Percentiles rank a stretch among this genome's conserved stretches.
Conservation (phyloP, 1,140 invertebrate species). For the Trachymyrmex septentrionalis region DNA sequence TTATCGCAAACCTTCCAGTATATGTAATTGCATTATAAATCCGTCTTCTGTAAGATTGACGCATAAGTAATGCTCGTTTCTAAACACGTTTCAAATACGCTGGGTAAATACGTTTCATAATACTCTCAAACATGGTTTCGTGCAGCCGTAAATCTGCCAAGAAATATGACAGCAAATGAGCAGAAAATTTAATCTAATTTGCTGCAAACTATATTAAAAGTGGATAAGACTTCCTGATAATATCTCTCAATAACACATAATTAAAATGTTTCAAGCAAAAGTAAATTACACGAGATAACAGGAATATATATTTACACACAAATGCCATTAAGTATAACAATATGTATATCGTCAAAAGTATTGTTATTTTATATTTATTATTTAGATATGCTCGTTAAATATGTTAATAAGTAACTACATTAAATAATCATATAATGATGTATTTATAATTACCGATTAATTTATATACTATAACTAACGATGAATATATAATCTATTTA, state of each 20-base stretch:
- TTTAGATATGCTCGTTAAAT: neutral
- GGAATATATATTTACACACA: neutral
- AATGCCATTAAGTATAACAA: neutral
- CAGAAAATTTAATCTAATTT: conserved; percentile 2
- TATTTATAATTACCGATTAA: neutral
- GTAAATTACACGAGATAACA: neutral
- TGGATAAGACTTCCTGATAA: neutral
- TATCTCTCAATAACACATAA: neutral
- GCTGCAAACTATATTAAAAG: neutral
- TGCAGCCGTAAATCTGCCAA: conserved; percentile 10
- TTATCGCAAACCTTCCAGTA: conserved; percentile 25
- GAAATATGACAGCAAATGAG: conserved; percentile 4
- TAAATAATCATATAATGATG: neutral
- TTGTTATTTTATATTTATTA: neutral
- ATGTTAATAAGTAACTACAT: neutral
- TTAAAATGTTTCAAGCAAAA: conserved; percentile 9
- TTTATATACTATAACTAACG: neutral
- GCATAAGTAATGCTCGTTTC: conserved; percentile 32
- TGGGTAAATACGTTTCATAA: conserved; percentile 25
- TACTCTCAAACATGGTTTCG: neutral
- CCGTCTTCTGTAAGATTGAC: conserved; percentile 54
- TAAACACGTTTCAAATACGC: conserved; percentile 45
- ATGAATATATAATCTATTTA: neutral
- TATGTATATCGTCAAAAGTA: neutral
- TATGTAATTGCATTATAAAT: conserved; percentile 56